Base-by-base conservation (phyloP, 2,797 vertebrate species). In the Mionectes olivaceus region DNA sequence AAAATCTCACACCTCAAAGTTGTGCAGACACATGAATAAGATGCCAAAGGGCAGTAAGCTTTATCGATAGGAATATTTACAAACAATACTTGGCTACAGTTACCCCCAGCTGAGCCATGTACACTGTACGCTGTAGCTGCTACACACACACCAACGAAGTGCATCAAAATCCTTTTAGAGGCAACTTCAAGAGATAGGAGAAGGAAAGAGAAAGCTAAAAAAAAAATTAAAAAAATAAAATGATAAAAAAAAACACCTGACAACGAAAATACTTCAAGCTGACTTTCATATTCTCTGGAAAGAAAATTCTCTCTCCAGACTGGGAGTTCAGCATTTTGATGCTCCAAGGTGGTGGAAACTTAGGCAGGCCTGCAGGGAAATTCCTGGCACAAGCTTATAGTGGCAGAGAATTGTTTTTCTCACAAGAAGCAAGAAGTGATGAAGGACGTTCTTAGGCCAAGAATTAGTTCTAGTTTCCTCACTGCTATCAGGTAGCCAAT, bases 361-460 rank as follows among this genome's bases (percentile, higher is more conserved):
- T 86, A 71, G 52, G 88, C 65, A 71, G 52, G 89, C 65, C 94
- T 95, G 89, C 52, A 56, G 90, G 90, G 92, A 96, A 97, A 97
- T 94, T 96, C 83, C 87, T 97, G 93, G 91, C 21, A 12, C 67
- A 76, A 50, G 78, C 68, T 97, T 96, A 92, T 65, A 84, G 27
- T 64, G 81, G 91, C 43, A 52, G 90, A 53, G 86, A 97, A 95
- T 94, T 93, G 83, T 73, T 97, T 96, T 96, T 97, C 91, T 96
- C 76, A 93, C 93, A 97, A 80, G 86, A 95, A 96, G 79, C 56
- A 92, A 96, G 81, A 69, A 93, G 84, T 88, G 91, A 96, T 88
- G 93, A 97, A 96, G 92, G 30, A 91, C 95, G 55, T 82, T 96
- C 93, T 96, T 71, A 41, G 74, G 67, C 69, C 73, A 78, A 71